Conservation (phyloP, 1,140 invertebrate species). For the Aplysia californica region DNA sequence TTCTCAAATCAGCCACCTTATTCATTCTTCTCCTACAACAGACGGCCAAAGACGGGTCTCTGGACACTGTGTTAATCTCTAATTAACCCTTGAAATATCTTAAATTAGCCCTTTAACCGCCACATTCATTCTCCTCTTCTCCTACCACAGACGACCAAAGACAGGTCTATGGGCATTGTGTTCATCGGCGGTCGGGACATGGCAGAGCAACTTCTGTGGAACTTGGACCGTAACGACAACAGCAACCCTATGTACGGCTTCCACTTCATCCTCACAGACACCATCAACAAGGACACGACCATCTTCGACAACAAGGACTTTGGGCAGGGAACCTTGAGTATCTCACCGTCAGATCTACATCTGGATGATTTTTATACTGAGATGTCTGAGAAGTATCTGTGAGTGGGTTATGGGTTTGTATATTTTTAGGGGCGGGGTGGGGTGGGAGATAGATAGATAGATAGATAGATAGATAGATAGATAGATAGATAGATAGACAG, state of each 20-base stretch:
- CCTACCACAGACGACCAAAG: too few relatives aligned
- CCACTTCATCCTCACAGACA: slow-evolving; percentile 3
- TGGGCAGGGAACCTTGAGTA: neutral
- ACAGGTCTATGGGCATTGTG: slow-evolving; percentile 41
- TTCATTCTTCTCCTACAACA: slow-evolving; percentile 1
- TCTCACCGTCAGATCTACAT: neutral
- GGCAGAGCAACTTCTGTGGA: slow-evolving; percentile 32
- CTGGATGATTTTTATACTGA: neutral
- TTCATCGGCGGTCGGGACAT: slow-evolving; percentile 44
- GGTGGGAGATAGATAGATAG: too few relatives aligned
- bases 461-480: neutral
- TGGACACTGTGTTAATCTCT: slow-evolving; percentile 49
- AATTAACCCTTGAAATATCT: too few relatives aligned
- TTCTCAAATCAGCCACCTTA: neutral
- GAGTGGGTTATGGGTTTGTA: neutral
- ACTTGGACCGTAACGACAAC: slow-evolving; percentile 10
- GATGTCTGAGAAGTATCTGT: neutral
- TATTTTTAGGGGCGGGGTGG: slow-evolving; percentile 1
- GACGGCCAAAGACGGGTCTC: slow-evolving; percentile 34
- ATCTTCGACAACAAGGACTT: slow-evolving; percentile 19
- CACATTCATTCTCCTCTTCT: too few relatives aligned
- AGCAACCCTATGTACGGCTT: slow-evolving; percentile 1
- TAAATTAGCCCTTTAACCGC: too few relatives aligned
- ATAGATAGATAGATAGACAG: too few relatives aligned
- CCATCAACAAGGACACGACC: slow-evolving; percentile 8